Evolutionary conservation across 2,113 vertebrate species (phyloP), one percentile per base, ranked within the genome.

Genomic region (Coptodon bakossiorum): DNA sequence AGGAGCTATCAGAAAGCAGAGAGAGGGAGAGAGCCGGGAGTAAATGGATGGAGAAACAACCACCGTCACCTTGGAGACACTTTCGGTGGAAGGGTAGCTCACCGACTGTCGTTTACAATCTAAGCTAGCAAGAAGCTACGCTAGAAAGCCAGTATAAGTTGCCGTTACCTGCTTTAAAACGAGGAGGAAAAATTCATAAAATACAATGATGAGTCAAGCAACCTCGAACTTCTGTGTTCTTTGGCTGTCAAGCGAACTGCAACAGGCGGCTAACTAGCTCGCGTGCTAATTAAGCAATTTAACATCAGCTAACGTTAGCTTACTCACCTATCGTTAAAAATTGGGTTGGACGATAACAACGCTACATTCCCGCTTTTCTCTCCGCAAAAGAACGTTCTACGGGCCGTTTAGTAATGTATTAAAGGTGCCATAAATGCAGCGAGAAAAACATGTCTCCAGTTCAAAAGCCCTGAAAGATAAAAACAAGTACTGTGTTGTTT

Each of bases 21-120:
- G 66, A 29, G 17, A 79, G 76, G 31, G 29, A 34, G 73, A 52
- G 24, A 53, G 81, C 27, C 36, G 57, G 24, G 66, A 31, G 34
- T 59, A 71, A 86, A 24, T 45, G 53, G 82, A 90, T 48, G 84
- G 13, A 80, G 86, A 71, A 78, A 82, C 90, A 86, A 54, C 85
- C 85, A 38, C 85, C 82, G 92, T 95, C 94, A 95, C 95, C 94
- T 93, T 94, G 94, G 94, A 93, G 86, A 94, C 91, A 90, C 81
- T 93, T 68, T 38, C 80, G 63, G 85, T 79, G 86, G 76, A 89
- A 79, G 56, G 56, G 85, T 86, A 84, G 90, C 89, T 93, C 92
- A 92, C 89, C 16, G 83, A 91, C 89, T 68, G 91, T 85, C 87
- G 90, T 88, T 93, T 92, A 87, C 85, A 66, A 53, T 50, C 63